These are phyloP conservation scores for Chrysotoxum bicinctum DNA, from an alignment of 2,888 invertebrate genomes.

Conservation along the genomic window DNA sequence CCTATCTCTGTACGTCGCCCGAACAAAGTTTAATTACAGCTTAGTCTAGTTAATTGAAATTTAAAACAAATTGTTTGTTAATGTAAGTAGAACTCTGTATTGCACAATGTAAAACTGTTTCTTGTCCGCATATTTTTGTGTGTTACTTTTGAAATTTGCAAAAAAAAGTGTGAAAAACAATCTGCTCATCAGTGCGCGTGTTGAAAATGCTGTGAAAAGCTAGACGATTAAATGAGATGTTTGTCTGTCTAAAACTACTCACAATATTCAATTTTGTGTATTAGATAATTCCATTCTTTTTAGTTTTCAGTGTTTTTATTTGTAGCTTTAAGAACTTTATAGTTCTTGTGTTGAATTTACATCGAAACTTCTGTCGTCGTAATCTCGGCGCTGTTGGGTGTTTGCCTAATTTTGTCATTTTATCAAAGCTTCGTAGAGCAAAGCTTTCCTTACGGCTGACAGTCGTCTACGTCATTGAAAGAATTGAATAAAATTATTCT, in stretches of 20 bases:
- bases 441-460: slow-evolving; percentile 5
- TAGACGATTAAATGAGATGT: not conserved
- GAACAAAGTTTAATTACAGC: slow-evolving; percentile 47
- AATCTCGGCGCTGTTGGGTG: not conserved
- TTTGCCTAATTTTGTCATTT: not conserved
- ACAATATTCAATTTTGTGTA: not conserved
- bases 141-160: slow-evolving; percentile 11
- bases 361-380: not conserved
- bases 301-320: not conserved
- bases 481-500: slow-evolving; percentile 9
- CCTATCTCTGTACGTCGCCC: slow-evolving; percentile 29
- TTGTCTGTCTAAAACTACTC: not conserved
- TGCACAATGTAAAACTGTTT: slow-evolving; percentile 6
- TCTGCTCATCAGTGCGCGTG: slow-evolving; percentile 6
- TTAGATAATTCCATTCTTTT: not conserved
- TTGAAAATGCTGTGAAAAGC: not conserved
- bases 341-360: not conserved
- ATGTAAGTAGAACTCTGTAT: slow-evolving; percentile 40
- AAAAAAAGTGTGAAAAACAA: slow-evolving; percentile 8
- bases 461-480: not conserved
- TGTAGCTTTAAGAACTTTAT: not conserved
- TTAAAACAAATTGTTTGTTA: slow-evolving; percentile 15
- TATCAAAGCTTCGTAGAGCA: slow-evolving; percentile 1
- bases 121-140: slow-evolving; percentile 19
- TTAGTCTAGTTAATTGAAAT: slow-evolving; percentile 6